A percentile compares a stretch with the other conserved stretches of the same genome.
phyloP scores from a whole-genome alignment of 2,113 vertebrate species.

The Balaeniceps rex region DNA sequence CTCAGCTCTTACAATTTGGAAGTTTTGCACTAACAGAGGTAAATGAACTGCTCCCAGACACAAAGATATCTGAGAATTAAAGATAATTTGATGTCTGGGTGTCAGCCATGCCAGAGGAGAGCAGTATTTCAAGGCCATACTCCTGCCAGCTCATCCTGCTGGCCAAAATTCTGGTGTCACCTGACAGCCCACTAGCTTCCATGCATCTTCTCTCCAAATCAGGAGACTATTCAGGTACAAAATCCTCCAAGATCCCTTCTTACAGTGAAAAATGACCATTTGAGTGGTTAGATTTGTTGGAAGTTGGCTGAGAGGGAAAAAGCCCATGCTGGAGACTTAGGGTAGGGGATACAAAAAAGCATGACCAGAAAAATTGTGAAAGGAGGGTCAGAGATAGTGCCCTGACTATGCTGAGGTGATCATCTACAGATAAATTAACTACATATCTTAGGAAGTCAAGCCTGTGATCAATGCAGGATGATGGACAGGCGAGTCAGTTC shows the following conservation, averaged over 20 bases:
- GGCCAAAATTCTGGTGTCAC: neutral
- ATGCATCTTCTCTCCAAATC: neutral
- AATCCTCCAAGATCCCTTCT: neutral
- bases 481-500: neutral
- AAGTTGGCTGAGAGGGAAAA: neutral
- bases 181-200: neutral
- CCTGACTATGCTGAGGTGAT: neutral
- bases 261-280: neutral
- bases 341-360: neutral
- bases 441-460: neutral
- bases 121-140: neutral
- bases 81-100: neutral
- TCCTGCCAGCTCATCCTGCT: neutral
- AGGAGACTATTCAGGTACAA: neutral
- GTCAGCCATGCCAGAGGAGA: neutral
- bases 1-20: neutral
- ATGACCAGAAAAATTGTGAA: neutral
- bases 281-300: neutral
- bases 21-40: neutral
- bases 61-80: neutral
- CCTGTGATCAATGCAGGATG: neutral
- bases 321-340: neutral
- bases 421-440: neutral
- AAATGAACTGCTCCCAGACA: neutral
- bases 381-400: neutral